phyloP scores from a whole-genome alignment of 2,113 vertebrate species.

The Bos javanicus region DNA sequence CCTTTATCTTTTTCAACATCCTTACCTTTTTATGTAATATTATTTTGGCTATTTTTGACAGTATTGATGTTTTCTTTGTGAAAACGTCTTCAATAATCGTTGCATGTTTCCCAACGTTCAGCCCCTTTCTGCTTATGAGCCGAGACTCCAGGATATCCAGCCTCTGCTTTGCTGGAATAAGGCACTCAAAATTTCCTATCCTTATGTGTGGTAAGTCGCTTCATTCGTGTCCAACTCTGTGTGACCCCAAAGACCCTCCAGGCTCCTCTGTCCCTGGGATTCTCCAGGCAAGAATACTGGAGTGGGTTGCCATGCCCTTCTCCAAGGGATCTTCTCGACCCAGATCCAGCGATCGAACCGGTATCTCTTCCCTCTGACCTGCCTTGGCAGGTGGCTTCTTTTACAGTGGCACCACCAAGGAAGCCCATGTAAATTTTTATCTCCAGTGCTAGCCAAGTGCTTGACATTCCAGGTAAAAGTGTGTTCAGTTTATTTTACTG shows the following conservation, averaged over 20 bases:
- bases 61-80: background rate
- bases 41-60: background rate
- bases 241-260: background rate
- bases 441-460: background rate
- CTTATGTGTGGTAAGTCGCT: background rate
- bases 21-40: background rate
- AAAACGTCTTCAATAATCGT: fast-evolving
- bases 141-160: background rate
- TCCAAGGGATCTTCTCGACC: background rate
- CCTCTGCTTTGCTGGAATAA: background rate
- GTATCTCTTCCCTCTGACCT: background rate
- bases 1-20: background rate
- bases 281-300: background rate
- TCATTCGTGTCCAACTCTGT: background rate
- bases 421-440: background rate
- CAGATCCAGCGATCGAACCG: background rate
- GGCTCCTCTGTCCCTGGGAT: background rate
- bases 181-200: no score
- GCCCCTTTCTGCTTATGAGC: background rate
- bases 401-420: background rate
- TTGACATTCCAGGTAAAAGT: background rate
- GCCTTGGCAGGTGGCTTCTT: background rate
- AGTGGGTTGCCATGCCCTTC: background rate
- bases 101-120: background rate
- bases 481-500: background rate